Percentiles rank a stretch among this genome's conserved stretches.
Conservation (phyloP, 1,140 invertebrate genomes). For the Pseudomyrmex dendroicus region DNA sequence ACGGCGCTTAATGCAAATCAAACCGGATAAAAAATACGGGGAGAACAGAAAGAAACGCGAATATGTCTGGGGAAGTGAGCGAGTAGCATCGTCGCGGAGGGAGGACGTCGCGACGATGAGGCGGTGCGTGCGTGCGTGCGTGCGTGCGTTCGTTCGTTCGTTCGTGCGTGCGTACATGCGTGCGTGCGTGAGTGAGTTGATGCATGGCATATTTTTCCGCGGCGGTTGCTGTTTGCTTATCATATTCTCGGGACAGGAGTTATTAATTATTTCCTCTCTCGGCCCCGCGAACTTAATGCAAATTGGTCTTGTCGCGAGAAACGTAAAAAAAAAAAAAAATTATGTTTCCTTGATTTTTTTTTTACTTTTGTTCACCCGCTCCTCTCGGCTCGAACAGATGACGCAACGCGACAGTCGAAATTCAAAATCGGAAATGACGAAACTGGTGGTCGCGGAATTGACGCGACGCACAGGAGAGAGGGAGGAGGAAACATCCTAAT, state of each 20-base stretch:
- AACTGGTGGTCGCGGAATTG: not conserved
- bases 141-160: not conserved
- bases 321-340: not conserved
- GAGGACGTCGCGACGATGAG: no score
- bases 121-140: not conserved
- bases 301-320: constrained; percentile 39
- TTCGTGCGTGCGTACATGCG: not conserved
- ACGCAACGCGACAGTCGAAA: no score
- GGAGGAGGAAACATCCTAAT: constrained; percentile 15
- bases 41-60: constrained; percentile 10
- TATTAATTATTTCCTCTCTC: constrained; percentile 53
- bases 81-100: not conserved
- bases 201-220: constrained; percentile 30
- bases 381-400: no score
- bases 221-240: constrained; percentile 20
- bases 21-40: constrained; percentile 19
- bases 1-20: constrained; percentile 71
- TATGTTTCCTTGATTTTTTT: no score
- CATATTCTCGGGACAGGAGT: constrained; percentile 24
- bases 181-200: constrained; percentile 9
- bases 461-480: not conserved
- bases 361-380: no score
- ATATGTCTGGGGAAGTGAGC: not conserved
- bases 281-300: constrained; percentile 23
- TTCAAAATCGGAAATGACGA: no score